Conservation (phyloP, 2,113 vertebrate genomes). For the Thermophis baileyi region DNA sequence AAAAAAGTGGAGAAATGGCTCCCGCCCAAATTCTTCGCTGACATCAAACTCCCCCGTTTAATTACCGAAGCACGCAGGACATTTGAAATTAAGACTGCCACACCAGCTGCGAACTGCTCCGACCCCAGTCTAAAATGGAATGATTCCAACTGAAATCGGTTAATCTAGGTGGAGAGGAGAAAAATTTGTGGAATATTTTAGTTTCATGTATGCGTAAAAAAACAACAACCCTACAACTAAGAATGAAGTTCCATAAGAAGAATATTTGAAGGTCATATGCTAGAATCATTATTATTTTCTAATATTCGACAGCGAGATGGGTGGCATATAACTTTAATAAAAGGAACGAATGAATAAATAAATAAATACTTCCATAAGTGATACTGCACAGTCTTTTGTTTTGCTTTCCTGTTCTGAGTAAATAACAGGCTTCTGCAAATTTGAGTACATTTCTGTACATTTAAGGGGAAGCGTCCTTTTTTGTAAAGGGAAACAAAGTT, state of each 20-base stretch:
- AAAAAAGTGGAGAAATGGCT: background rate
- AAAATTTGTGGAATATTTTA: background rate
- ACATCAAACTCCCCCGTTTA: background rate
- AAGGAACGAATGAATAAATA: background rate
- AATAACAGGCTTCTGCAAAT: background rate
- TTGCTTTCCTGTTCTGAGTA: background rate
- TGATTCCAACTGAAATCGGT: background rate
- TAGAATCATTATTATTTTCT: background rate
- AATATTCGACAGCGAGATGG: background rate
- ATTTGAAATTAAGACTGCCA: background rate
- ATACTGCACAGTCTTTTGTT: background rate
- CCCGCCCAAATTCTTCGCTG: background rate
- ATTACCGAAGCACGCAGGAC: background rate
- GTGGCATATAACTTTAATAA: background rate
- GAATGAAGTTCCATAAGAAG: background rate
- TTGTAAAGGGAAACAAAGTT: background rate
- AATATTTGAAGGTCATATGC: background rate
- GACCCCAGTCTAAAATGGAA: background rate
- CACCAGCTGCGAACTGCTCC: slow-evolving; percentile 10
- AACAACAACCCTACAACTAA: background rate
- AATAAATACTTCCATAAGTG: background rate
- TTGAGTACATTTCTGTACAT: background rate
- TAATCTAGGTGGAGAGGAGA: background rate
- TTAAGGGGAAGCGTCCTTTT: background rate
- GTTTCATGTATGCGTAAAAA: background rate